Base-by-base conservation (phyloP, 2,888 invertebrate species). In the Blastobasis adustella region DNA sequence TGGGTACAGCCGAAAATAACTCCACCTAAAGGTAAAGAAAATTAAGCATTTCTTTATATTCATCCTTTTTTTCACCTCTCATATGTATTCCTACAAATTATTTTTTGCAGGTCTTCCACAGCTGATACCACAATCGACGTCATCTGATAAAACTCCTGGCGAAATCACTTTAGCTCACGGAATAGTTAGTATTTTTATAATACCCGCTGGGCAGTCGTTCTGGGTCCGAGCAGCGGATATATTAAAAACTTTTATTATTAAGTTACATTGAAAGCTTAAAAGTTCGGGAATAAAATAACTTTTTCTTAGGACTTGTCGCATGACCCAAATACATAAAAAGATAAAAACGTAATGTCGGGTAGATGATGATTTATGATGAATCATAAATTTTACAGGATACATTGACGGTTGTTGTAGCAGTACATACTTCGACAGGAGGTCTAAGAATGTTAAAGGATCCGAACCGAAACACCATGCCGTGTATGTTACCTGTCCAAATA, bases 1-100 rank as follows among this genome's bases (percentile, higher is more conserved):
- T 88, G 86, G 87, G 52, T 79, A 41, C 74, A 79, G 53, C 64
- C 75, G 5, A 78, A 79, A 50, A 43, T 72, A 10, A 53, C 60
- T 3, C 54, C 55, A 23, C 69, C 72, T 42, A 72, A 67, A 67
- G 79, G 85, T 83, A 66, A 47, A 8, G 23, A 23, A 23, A 23
- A 23, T 3, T 23, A 3, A 23, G 23, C 23, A 23, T 23, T 23
- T 23, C 23, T n/a, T n/a, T n/a, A n/a, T n/a, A n/a, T n/a, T n/a
- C n/a, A n/a, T n/a, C n/a, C n/a, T n/a, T n/a, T n/a, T n/a, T n/a
- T n/a, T n/a, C n/a, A n/a, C n/a, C n/a, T n/a, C n/a, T n/a, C n/a
- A n/a, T n/a, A 43, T 43, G n/a, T 5, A n/a, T 10, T 2, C 38
- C 6, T 39, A 47, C 36, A 48, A 45, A 43, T 46, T 40, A 47